Evolutionary conservation across 2,888 invertebrate genomes (phyloP), one percentile per base, ranked within the genome.

Genomic region (Mylabris sibirica): DNA sequence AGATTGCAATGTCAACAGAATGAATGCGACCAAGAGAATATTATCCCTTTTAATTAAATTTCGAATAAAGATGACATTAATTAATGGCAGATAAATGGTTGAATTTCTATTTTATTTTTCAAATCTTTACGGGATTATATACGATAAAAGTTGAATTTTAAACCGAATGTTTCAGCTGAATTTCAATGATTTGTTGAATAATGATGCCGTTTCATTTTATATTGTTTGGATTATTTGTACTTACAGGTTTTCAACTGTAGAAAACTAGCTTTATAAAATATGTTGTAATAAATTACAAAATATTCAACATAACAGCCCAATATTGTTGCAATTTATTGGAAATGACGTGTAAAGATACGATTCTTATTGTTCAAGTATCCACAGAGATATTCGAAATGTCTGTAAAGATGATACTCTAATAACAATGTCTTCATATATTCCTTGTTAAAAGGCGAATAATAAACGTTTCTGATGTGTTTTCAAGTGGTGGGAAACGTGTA

Each of bases 41-140:
- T 53, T 53, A 53, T 53, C 24, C 24, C 12, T n/a, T 53, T 53
- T 53, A 53, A 53, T 53, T 53, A 53, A 53, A 53, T 53, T 53
- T 24, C 53, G 24, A 24, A 53, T 53, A 53, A n/a, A 53, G 53
- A 53, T 53, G 53, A 53, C 53, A 53, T 53, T 53, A 53, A 53
- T 53, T 53, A 53, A 53, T 53, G 20, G 24, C 24, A 53, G 53
- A 53, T 53, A 53, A 53, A 53, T 53, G 53, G 53, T 22, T 22
- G 22, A 2, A 53, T 53, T 53, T 53, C 22, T 24, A 12, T 5
- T 49, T 17, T 11, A 49, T 41, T 14, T n/a, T 44, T 53, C 53
- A 22, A 11, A 3, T 24, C 22, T 22, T 22, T 22, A 11, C 20
- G 20, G 22, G 11, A 24, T 24, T 53, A 2, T 49, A 49, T 8